Percentiles rank a stretch among this genome's conserved stretches.
phyloP scores from a whole-genome alignment of 1,140 invertebrate genomes.

The Leptinotarsa undecemlineata region DNA sequence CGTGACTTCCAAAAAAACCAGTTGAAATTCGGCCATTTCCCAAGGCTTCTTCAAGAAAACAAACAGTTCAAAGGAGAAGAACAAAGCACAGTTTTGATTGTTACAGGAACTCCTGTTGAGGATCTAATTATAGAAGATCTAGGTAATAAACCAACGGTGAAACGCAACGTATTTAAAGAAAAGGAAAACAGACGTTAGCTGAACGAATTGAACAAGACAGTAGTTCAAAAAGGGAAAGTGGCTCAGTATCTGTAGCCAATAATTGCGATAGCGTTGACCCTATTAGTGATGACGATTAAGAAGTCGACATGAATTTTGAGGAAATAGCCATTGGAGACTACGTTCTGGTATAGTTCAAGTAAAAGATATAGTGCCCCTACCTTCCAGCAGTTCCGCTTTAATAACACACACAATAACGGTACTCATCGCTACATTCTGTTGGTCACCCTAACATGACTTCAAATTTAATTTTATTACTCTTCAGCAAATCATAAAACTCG shows the following conservation, averaged over 20 bases:
- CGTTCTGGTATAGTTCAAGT: not conserved
- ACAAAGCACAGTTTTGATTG: not conserved
- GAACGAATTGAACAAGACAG: not conserved
- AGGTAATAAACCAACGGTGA: not conserved
- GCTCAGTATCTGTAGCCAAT: not conserved
- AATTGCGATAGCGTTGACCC: not conserved
- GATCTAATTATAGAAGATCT: not conserved
- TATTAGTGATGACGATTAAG: not conserved
- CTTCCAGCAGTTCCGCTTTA: too few relatives aligned
- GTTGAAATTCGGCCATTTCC: not conserved
- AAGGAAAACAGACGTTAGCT: not conserved
- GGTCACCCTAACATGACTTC: too few relatives aligned
- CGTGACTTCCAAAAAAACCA: not conserved
- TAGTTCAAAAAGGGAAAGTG: not conserved
- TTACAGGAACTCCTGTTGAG: not conserved
- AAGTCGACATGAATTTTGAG: not conserved
- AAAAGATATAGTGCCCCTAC: too few relatives aligned
- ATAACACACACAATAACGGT: too few relatives aligned
- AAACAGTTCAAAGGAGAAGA: not conserved
- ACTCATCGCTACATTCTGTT: too few relatives aligned
- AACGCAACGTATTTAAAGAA: not conserved
- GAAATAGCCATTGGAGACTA: not conserved
- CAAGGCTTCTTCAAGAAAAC: not conserved
- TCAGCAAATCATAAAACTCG: too few relatives aligned
- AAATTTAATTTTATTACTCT: too few relatives aligned